These are phyloP conservation scores for Marasmarcha lunaedactyla DNA, from an alignment of 2,888 invertebrate species.

Conservation along the genomic window DNA sequence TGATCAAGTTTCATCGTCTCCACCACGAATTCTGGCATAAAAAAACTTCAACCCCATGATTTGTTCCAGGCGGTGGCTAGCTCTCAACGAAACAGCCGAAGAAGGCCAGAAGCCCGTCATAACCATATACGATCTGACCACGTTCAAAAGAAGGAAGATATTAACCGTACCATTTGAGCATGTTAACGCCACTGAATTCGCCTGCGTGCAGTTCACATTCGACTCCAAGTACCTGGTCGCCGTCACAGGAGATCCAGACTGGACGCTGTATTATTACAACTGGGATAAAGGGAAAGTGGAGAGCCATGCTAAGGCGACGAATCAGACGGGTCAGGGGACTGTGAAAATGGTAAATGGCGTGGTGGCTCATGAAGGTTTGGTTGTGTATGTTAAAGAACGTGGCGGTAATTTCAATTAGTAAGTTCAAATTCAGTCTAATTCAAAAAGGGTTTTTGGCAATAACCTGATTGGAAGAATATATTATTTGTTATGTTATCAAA, in stretches of 20 bases:
- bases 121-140: constrained; percentile 78
- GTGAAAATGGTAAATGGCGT: constrained; percentile 60
- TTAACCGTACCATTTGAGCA: constrained; percentile 74
- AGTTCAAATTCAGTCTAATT: no score
- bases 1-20: no score
- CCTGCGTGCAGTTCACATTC: constrained; percentile 80
- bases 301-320: constrained; percentile 78
- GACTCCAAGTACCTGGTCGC: constrained; percentile 86
- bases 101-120: constrained; percentile 76
- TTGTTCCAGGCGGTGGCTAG: constrained; percentile 76
- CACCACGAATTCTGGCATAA: no score
- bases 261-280: constrained; percentile 83
- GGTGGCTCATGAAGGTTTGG: no score
- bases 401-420: no score
- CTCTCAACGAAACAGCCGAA: constrained; percentile 72
- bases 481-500: no score
- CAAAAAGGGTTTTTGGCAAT: no score
- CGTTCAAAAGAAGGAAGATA: constrained; percentile 76
- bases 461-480: no score
- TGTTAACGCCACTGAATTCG: constrained; percentile 73
- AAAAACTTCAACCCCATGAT: no score
- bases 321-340: constrained; percentile 76
- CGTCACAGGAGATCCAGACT: constrained; percentile 86
- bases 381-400: no score
- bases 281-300: constrained; percentile 87